phyloP scores from a whole-genome alignment of 2,888 invertebrate genomes.

The Steromphala cineraria region DNA sequence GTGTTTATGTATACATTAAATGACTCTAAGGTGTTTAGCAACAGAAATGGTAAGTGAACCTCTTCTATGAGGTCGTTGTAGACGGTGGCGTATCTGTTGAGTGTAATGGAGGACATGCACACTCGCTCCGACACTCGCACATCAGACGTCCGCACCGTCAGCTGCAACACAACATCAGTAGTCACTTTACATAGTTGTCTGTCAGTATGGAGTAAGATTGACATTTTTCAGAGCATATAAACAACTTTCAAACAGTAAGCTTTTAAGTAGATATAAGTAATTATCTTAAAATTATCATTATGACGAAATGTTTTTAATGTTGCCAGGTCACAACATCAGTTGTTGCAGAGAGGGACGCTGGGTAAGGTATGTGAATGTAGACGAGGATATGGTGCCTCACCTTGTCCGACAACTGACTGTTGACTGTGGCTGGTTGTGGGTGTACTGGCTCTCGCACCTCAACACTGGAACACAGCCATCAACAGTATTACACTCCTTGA shows the following conservation, averaged over 20 bases:
- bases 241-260: too few species aligned
- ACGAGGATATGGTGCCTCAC: constrained; percentile 32
- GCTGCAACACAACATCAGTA: constrained; percentile 43
- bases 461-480: constrained; percentile 45
- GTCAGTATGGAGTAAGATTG: too few species aligned
- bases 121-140: constrained; percentile 73
- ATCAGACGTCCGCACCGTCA: constrained; percentile 72
- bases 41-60: constrained; percentile 48
- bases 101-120: constrained; percentile 71
- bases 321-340: too few species aligned
- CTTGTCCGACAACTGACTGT: constrained; percentile 60
- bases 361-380: too few species aligned
- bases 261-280: too few species aligned
- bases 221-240: too few species aligned
- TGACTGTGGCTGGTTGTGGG: constrained; percentile 71
- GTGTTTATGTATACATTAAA: too few species aligned
- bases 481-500: too few species aligned
- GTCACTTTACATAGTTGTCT: too few species aligned
- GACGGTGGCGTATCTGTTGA: constrained; percentile 68
- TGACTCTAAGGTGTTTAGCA: not conserved
- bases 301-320: too few species aligned
- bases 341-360: too few species aligned
- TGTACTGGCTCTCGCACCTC: constrained; percentile 58
- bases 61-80: constrained; percentile 74
- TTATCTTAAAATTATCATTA: too few species aligned